Evolutionary conservation across 2,797 vertebrate genomes (phyloP).

Genomic region (Chelidonichthys spinosus): DNA sequence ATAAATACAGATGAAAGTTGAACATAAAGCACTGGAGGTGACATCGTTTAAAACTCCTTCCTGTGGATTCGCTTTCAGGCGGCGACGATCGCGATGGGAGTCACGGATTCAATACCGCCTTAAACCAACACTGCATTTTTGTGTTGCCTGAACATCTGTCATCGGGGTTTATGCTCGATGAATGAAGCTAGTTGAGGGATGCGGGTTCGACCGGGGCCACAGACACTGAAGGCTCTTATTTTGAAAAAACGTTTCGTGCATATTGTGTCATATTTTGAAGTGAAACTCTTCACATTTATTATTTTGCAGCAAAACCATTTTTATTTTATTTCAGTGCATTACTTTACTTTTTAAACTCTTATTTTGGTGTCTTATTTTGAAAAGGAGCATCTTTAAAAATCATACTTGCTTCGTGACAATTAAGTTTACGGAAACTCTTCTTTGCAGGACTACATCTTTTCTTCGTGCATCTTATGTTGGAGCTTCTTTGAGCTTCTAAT

Average conservation of each 20-base stretch:
- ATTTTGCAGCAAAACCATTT: background rate
- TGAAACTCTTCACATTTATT: background rate
- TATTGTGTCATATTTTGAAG: background rate
- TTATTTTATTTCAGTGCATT: background rate
- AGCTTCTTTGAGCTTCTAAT: background rate
- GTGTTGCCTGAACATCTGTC: conserved; percentile 18
- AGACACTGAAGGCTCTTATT: background rate
- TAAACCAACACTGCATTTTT: conserved; percentile 30
- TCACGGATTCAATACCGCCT: conserved; percentile 16
- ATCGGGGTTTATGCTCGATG: conserved; percentile 8
- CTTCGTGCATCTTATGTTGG: background rate
- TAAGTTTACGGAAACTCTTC: too few relatives aligned
- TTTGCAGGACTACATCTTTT: background rate
- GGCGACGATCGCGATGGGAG: conserved; percentile 28
- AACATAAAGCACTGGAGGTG: conserved; percentile 15
- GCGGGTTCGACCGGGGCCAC: background rate
- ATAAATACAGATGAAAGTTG: conserved; percentile 56
- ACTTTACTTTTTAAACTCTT: background rate
- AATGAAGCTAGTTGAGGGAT: background rate
- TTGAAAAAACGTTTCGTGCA: background rate
- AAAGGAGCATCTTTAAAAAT: background rate
- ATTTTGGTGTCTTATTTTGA: background rate
- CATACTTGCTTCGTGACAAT: too few relatives aligned
- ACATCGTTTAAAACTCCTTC: conserved; percentile 42
- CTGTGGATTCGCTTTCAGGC: conserved; percentile 33